Evolutionary conservation across 2,888 invertebrate genomes (phyloP).

Genomic region (Drosophila rellima): DNA sequence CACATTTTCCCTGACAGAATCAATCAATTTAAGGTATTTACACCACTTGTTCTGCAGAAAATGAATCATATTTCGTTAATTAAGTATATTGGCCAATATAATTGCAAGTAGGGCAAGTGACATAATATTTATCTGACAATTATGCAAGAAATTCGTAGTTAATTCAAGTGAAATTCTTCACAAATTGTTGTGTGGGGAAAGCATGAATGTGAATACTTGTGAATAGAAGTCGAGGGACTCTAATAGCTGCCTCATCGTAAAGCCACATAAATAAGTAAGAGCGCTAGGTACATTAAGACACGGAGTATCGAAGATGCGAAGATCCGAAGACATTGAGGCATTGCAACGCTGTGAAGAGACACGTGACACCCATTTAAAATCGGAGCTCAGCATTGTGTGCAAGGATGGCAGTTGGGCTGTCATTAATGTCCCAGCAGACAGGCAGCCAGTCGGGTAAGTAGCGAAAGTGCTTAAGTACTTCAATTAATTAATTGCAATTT

Average conservation of each 20-base stretch:
- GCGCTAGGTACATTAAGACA: constrained; percentile 26
- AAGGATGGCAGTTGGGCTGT: constrained; percentile 14
- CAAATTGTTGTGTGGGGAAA: constrained; percentile 12
- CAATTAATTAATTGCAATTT: constrained; percentile 81
- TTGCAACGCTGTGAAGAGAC: constrained; percentile 34
- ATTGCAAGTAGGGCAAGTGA: constrained; percentile 23
- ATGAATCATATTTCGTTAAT: constrained; percentile 20
- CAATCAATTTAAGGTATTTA: not conserved
- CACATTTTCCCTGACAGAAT: constrained; percentile 2
- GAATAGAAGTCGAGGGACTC: constrained; percentile 28
- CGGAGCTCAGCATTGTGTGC: constrained; percentile 36
- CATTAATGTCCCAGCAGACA: constrained; percentile 51
- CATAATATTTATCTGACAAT: constrained; percentile 40
- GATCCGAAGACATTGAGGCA: constrained; percentile 36
- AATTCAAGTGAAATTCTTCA: constrained; percentile 14
- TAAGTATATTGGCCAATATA: constrained; percentile 42
- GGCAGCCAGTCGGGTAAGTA: constrained; percentile 1
- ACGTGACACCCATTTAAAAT: constrained; percentile 71
- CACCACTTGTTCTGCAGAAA: constrained; percentile 4
- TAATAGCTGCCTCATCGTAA: constrained; percentile 39
- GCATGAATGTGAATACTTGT: constrained; percentile 26
- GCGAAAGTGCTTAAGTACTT: constrained; percentile 68
- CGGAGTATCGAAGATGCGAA: constrained; percentile 12
- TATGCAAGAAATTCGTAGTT: constrained; percentile 9
- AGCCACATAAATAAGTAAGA: constrained; percentile 66